These are phyloP conservation scores for Potamarius usumacintae DNA, from an alignment of 2,113 vertebrate genomes.

Conservation along the genomic window DNA sequence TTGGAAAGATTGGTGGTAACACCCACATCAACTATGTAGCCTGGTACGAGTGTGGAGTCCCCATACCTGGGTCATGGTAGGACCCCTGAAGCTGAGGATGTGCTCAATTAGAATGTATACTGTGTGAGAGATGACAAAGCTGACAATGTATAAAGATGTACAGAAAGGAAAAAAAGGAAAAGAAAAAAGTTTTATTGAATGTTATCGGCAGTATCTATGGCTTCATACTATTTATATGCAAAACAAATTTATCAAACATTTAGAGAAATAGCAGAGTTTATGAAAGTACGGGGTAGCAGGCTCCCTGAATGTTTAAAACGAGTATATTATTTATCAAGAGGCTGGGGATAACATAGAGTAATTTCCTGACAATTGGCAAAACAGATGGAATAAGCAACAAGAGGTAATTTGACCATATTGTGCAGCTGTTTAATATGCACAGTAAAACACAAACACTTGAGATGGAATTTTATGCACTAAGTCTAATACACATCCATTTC, in stretches of 20 bases:
- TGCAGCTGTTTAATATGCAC: background rate
- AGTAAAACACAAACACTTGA: background rate
- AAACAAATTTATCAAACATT: slow-evolving; percentile 18
- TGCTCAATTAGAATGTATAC: slow-evolving; percentile 34
- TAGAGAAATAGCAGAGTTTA: slow-evolving; percentile 47
- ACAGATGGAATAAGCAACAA: background rate
- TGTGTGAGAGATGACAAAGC: slow-evolving; percentile 3
- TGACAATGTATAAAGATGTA: slow-evolving; percentile 35
- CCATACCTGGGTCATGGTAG: slow-evolving; percentile 97
- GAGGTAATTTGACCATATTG: background rate
- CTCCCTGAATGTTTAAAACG: slow-evolving; percentile 89
- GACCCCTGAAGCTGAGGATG: slow-evolving; percentile 24
- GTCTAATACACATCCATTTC: background rate
- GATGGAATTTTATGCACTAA: background rate
- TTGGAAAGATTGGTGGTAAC: slow-evolving; percentile 90
- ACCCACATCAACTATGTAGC: slow-evolving; percentile 88
- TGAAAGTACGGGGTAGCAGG: slow-evolving; percentile 91
- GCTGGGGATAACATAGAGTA: slow-evolving; percentile 53
- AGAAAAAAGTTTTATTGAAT: background rate
- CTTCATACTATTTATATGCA: slow-evolving; percentile 43
- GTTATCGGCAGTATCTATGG: slow-evolving; percentile 7
- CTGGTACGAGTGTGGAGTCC: slow-evolving; percentile 96
- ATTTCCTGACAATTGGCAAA: background rate
- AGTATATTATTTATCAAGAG: slow-evolving; percentile 95
- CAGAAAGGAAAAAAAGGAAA: background rate